phyloP scores from a whole-genome alignment of 2,797 vertebrate species.

The Poeciliopsis infans region DNA sequence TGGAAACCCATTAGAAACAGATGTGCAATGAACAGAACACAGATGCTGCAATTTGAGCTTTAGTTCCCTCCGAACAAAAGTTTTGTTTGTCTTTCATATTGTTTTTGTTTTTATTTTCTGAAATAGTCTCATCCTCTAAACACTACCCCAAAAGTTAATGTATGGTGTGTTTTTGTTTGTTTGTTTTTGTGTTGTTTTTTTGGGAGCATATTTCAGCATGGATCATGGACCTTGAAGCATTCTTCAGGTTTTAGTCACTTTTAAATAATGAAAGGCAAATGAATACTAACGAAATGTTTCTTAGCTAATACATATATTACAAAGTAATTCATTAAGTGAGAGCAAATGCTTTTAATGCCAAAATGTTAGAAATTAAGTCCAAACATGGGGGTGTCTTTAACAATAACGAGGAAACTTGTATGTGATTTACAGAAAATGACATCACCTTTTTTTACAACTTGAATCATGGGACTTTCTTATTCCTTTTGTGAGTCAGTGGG shows the following conservation, averaged over 20 bases:
- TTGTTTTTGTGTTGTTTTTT: no score
- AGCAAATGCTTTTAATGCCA: not conserved
- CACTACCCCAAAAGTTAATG: no score
- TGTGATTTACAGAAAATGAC: not conserved
- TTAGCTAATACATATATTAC: not conserved
- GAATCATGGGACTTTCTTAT: not conserved
- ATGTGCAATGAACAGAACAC: not conserved
- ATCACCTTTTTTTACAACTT: not conserved
- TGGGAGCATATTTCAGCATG: not conserved
- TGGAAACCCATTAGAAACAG: not conserved
- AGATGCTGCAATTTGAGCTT: not conserved
- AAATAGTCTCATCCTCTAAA: not conserved
- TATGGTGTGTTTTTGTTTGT: no score
- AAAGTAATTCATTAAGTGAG: not conserved
- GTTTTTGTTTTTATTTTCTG: not conserved
- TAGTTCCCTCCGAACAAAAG: not conserved
- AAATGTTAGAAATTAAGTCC: not conserved
- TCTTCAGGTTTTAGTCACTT: not conserved
- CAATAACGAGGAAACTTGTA: not conserved
- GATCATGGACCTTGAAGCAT: not conserved
- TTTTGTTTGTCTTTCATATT: not conserved
- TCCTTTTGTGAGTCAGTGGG: not conserved
- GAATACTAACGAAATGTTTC: not conserved
- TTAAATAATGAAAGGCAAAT: not conserved
- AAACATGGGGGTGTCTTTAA: not conserved